A percentile compares a stretch with the other conserved stretches of the same genome.
These are phyloP conservation scores for Spatulosminthurus flaviceps DNA, from an alignment of 2,888 invertebrate genomes.

Conservation along the genomic window DNA sequence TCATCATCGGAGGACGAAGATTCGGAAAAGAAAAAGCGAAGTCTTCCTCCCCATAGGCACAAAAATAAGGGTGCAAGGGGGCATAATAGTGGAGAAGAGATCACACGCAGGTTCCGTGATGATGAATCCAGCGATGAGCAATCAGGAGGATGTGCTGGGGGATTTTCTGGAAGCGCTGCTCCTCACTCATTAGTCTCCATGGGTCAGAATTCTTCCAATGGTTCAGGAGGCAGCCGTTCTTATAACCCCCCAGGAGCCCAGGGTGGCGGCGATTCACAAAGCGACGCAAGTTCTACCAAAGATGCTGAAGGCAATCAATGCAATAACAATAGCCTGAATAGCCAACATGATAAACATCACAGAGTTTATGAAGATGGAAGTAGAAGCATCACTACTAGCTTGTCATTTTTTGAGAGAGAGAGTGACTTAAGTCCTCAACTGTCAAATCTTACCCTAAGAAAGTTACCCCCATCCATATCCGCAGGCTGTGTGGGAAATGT, in stretches of 20 bases:
- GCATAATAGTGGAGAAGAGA: conserved; percentile 32
- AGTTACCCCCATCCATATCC: conserved; percentile 42
- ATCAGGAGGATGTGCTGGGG: conserved; percentile 70
- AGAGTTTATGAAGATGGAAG: conserved; percentile 18
- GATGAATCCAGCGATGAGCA: conserved; percentile 88
- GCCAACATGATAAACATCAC: not conserved
- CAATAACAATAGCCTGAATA: conserved; percentile 7
- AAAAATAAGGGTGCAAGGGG: conserved; percentile 42
- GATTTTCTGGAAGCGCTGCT: conserved; percentile 65
- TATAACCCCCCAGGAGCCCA: conserved; percentile 18
- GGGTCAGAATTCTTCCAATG: conserved; percentile 37
- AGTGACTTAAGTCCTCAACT: conserved; percentile 43
- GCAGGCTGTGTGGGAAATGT: conserved; percentile 36
- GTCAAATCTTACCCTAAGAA: conserved; percentile 37
- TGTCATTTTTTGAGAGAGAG: conserved; percentile 44
- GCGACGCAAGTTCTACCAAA: conserved; percentile 20
- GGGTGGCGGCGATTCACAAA: conserved; percentile 33
- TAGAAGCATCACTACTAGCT: conserved; percentile 33
- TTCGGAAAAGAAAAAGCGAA: conserved; percentile 53
- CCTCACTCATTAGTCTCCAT: conserved; percentile 14
- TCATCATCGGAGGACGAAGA: conserved; percentile 54
- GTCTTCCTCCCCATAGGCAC: conserved; percentile 36
- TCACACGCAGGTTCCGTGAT: conserved; percentile 65
- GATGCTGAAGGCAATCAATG: conserved; percentile 25
- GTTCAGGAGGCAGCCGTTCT: conserved; percentile 25